Conservation (phyloP, 1,140 invertebrate genomes). For the Pantala flavescens region DNA sequence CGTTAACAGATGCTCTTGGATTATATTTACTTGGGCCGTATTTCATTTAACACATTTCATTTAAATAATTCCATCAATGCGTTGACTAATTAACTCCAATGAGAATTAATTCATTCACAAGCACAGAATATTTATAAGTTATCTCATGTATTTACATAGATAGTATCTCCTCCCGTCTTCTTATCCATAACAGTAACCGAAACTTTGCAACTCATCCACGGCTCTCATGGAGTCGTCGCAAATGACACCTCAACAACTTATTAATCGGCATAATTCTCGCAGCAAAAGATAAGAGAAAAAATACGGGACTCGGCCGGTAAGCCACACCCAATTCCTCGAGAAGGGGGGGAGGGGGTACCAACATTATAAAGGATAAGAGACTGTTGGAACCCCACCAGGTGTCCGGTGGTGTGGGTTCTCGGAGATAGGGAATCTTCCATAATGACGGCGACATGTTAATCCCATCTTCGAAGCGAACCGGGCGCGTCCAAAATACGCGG, state of each 20-base stretch:
- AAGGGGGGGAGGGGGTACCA: neutral
- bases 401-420: neutral
- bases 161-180: too few species aligned
- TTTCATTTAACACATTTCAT: too few species aligned
- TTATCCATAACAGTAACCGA: too few species aligned
- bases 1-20: too few species aligned
- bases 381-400: neutral
- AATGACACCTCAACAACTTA: neutral
- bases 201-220: too few species aligned
- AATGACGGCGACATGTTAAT: conserved; percentile 3
- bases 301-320: neutral
- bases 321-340: too few species aligned
- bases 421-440: neutral
- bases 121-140: too few species aligned
- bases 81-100: too few species aligned
- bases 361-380: neutral
- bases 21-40: too few species aligned
- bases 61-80: too few species aligned
- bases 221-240: neutral
- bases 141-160: too few species aligned
- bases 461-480: neutral
- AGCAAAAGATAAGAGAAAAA: neutral
- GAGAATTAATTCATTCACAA: too few species aligned
- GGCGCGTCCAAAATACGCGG: neutral
- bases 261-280: neutral